phyloP scores from a whole-genome alignment of 2,113 vertebrate genomes.

The Asarcornis scutulata region DNA sequence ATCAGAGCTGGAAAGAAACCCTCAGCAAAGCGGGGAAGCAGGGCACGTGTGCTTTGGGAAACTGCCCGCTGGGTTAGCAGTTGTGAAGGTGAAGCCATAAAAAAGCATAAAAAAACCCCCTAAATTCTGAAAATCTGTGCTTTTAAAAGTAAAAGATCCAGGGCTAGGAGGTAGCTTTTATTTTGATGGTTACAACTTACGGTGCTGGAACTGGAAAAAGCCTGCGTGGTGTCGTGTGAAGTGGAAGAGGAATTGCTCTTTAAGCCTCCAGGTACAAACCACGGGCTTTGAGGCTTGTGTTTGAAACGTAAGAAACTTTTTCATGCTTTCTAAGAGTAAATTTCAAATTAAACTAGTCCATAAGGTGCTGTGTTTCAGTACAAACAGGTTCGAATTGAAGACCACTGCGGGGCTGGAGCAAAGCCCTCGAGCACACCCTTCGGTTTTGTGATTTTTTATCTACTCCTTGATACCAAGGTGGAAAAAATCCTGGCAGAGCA shows the following conservation, averaged over 20 bases:
- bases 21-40: not conserved
- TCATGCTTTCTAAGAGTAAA: not conserved
- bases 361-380: not conserved
- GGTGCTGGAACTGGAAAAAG: not conserved
- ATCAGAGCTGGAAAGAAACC: not conserved
- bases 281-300: not conserved
- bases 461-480: accelerated
- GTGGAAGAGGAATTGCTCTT: not conserved
- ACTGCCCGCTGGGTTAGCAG: not conserved
- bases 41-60: not conserved
- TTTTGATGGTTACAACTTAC: not conserved
- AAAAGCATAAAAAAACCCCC: not conserved
- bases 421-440: not conserved
- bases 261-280: not conserved
- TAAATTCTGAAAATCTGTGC: accelerated
- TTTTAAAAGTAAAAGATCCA: not conserved
- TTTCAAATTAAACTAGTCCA: not conserved
- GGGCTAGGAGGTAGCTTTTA: not conserved
- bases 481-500: accelerated
- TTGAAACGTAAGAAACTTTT: not conserved
- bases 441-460: not conserved
- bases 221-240: not conserved
- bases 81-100: not conserved
- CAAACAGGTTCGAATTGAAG: accelerated
- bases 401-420: not conserved